Evolutionary conservation across 2,113 vertebrate species (phyloP), one percentile per base, ranked within the genome.

Genomic region (Alethe diademata): DNA sequence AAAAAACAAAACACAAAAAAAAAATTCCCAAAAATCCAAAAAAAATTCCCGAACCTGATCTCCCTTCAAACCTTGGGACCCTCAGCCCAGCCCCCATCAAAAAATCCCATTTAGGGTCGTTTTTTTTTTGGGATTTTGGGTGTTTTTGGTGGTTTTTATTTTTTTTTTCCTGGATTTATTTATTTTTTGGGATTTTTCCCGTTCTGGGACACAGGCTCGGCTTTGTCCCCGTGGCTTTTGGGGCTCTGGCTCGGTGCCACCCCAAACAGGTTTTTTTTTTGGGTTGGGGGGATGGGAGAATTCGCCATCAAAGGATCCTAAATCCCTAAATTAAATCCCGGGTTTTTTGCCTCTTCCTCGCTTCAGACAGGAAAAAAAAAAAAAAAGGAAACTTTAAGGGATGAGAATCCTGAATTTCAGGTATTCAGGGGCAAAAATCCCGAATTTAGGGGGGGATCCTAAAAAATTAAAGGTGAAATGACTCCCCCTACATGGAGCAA

Each of bases 161-260:
- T 51, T 69, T 82, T 48, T n/a, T 64, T 36, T 0, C 38, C 33
- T 45, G 26, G 47, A 36, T 62, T 61, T 72, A 72, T 83, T 83
- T 83, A 53, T 53, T 83, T 72, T 7, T 62, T 14, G 36, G 33
- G 56, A 45, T 72, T 83, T 83, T 83, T 83, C 67, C 48, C 48
- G 80, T 62, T 45, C 48, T 54, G 33, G 57, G 80, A 62, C 80
- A 84, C 69, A 83, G 80, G 80, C 28, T n/a, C n/a, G 0, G 28
- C 80, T 84, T 84, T 84, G 80, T 84, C 80, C 67, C 69, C 38
- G 36, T 20, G 66, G 36, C n/a, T 72, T 62, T 72, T 72, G 80
- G 80, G 80, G 80, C 67, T 40, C 80, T 84, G 80, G 80, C 80
- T 45, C 7, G 0, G 38, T 45, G 67, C 80, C 80, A 83, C 80